Percentiles rank a stretch among this genome's conserved stretches.
These are phyloP conservation scores for Ochropleura leucogaster DNA, from an alignment of 2,888 invertebrate species.

Conservation along the genomic window DNA sequence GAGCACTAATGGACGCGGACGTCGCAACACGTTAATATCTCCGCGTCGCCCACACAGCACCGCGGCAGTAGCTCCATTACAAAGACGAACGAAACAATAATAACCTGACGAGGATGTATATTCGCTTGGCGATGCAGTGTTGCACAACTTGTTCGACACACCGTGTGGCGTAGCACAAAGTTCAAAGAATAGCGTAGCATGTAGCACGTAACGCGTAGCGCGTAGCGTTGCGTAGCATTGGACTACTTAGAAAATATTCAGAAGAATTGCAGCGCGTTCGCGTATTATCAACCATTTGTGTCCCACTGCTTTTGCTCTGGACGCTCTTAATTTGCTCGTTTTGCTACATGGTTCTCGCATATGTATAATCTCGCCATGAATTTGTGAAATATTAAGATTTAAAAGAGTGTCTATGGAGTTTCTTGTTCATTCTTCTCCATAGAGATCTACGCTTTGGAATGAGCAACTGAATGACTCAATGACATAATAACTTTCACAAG, in stretches of 20 bases:
- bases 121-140: not conserved
- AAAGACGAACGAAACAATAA: not conserved
- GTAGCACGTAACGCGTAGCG: not conserved
- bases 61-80: constrained; percentile 5
- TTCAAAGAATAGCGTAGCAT: not conserved
- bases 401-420: too few relatives aligned
- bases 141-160: not conserved
- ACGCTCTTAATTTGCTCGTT: too few relatives aligned
- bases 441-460: too few relatives aligned
- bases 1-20: constrained; percentile 48
- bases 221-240: not conserved
- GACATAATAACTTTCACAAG: too few relatives aligned
- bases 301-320: too few relatives aligned
- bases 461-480: too few relatives aligned
- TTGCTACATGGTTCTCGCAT: too few relatives aligned
- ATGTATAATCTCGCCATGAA: too few relatives aligned
- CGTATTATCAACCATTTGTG: not conserved
- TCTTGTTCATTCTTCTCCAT: too few relatives aligned
- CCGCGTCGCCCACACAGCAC: not conserved
- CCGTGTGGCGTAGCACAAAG: not conserved
- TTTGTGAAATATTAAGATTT: too few relatives aligned
- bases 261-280: not conserved
- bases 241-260: not conserved
- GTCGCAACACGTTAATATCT: constrained; percentile 37
- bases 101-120: not conserved